Evolutionary conservation across 2,797 vertebrate species (phyloP).

Genomic region (Esox lucius): DNA sequence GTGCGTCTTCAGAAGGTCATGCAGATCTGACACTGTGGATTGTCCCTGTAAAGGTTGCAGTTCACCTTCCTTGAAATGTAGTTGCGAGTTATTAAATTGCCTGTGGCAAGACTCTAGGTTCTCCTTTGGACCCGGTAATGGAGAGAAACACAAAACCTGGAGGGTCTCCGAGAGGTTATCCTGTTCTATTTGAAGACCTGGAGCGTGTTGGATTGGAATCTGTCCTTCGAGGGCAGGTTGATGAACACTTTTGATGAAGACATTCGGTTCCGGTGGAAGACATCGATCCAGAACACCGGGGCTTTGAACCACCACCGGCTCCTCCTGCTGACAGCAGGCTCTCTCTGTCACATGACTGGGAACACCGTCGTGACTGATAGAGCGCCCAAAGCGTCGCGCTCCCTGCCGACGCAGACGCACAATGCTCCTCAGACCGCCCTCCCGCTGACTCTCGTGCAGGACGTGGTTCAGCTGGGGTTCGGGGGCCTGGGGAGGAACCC

Average conservation of each 20-base stretch:
- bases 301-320: constrained; percentile 24
- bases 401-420: constrained; percentile 48
- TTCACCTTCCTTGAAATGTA: not conserved
- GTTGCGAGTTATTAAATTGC: not conserved
- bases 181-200: not conserved
- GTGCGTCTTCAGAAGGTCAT: constrained; percentile 38
- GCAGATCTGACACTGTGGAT: constrained; percentile 22
- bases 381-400: constrained; percentile 61
- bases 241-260: not conserved
- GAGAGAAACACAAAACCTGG: not conserved
- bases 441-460: not conserved
- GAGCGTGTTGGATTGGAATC: not conserved
- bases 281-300: not conserved
- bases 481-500: constrained; percentile 16
- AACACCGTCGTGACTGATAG: constrained; percentile 65
- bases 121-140: not conserved
- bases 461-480: constrained; percentile 12
- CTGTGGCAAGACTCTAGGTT: not conserved
- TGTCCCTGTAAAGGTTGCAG: not conserved
- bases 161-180: not conserved
- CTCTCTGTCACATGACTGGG: constrained; percentile 30
- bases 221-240: not conserved
- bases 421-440: constrained; percentile 14
- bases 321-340: constrained; percentile 4
- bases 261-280: constrained; percentile 9